Conservation (phyloP, 2,888 invertebrate species). For the Tinea pellionella region DNA sequence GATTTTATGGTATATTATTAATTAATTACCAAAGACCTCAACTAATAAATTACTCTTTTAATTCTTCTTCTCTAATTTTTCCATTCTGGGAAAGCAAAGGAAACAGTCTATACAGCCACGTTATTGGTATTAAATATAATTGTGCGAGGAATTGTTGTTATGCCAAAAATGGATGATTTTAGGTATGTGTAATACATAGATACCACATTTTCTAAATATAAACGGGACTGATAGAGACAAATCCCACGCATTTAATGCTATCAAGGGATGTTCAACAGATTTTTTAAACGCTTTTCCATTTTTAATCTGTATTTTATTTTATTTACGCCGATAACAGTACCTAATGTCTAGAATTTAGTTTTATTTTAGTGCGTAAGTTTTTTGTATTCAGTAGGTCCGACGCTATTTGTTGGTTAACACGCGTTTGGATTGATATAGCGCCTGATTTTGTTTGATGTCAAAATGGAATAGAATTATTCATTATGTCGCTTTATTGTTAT, state of each 20-base stretch:
- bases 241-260: not conserved
- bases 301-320: not conserved
- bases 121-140: too few species aligned
- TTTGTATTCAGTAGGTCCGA: not conserved
- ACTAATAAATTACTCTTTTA: too few species aligned
- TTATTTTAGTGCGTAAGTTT: not conserved
- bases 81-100: too few species aligned
- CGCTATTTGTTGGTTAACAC: not conserved
- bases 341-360: not conserved
- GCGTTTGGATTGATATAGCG: not conserved
- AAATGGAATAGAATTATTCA: constrained; percentile 5
- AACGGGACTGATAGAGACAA: too few species aligned
- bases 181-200: too few species aligned
- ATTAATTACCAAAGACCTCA: too few species aligned
- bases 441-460: not conserved
- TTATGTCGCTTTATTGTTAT: constrained; percentile 1
- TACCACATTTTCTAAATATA: too few species aligned
- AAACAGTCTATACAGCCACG: too few species aligned
- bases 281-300: not conserved
- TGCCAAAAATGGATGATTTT: too few species aligned
- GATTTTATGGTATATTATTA: too few species aligned
- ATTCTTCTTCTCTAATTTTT: too few species aligned
- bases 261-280: not conserved
- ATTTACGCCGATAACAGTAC: not conserved
- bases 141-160: too few species aligned